A percentile compares a stretch with the other conserved stretches of the same genome.
Conservation (phyloP, 35 echinoderm and acorn worm genomes). For the Ptychodera flava region DNA sequence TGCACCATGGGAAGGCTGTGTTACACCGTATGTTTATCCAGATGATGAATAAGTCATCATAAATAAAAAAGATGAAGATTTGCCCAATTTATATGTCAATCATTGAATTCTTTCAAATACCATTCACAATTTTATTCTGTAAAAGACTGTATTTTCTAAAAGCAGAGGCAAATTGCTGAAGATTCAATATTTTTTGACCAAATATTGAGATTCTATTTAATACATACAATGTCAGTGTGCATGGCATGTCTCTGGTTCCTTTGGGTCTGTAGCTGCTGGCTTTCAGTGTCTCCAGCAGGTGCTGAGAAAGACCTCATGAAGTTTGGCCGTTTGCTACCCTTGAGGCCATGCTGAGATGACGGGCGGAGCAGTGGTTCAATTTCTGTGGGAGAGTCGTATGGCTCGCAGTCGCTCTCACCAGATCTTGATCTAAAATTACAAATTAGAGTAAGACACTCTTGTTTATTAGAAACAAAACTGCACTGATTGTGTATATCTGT, state of each 20-base stretch:
- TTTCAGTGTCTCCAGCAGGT: background rate
- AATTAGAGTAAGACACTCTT: background rate
- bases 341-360: background rate
- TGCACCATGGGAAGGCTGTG: background rate
- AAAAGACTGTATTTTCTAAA: no score
- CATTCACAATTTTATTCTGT: background rate
- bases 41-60: no score
- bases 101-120: background rate
- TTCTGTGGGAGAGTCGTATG: background rate
- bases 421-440: background rate
- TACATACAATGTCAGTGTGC: background rate
- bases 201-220: background rate
- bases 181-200: no score
- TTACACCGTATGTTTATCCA: background rate
- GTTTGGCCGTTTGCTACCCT: background rate
- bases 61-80: no score
- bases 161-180: no score
- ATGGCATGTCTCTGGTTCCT: background rate
- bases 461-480: no score
- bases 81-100: no score
- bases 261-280: background rate
- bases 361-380: background rate
- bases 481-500: no score
- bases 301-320: background rate
- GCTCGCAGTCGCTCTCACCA: background rate